Evolutionary conservation across 2,888 invertebrate genomes (phyloP), one percentile per base, ranked within the genome.

Genomic region (Trichopoda pennipes): DNA sequence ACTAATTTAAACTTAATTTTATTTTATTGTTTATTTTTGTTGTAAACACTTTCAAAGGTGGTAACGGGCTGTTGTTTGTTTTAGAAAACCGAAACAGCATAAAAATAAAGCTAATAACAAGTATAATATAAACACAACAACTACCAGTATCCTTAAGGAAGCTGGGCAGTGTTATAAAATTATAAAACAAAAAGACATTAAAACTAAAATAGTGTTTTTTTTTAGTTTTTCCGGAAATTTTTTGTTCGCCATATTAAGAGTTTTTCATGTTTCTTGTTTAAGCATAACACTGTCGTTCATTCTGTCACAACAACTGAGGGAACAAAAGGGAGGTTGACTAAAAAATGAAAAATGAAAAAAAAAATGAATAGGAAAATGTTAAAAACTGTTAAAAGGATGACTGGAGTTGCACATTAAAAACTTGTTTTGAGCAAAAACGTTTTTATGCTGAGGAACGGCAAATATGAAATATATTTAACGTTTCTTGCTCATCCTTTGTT

Each of bases 1-100:
- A 81, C 77, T 81, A 81, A 81, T 81, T 78, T 78, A 74, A 81
- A 78, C 58, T 81, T 74, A 69, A 81, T 77, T 81, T 76, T 12
- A 21, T 17, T 61, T 47, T 12, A 21, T 17, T 61, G 44, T 2
- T 12, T 38, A 4, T 28, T 72, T 63, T 28, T 63, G 60, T 23
- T 73, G 14, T 35, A 38, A 35, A 64, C 49, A 64, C 35, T 66
- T 23, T 66, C n/a, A n/a, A n/a, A 58, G 63, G 35, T 56, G 35
- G 55, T 64, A 35, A 21, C 12, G 53, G 44, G 12, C 38, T 10
- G 61, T 23, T 44, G 28, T 44, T 47, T 51, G 49, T 12, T 49
- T 38, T 21, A 38, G 58, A 69, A 17, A 17, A 12, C 14, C 8
- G 21, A 0, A 14, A 49, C 19, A 53, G 21, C 47, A 38, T 14